Evolutionary conservation across 2,888 invertebrate genomes (phyloP), one percentile per base, ranked within the genome.

Genomic region (Dorcus hopei): DNA sequence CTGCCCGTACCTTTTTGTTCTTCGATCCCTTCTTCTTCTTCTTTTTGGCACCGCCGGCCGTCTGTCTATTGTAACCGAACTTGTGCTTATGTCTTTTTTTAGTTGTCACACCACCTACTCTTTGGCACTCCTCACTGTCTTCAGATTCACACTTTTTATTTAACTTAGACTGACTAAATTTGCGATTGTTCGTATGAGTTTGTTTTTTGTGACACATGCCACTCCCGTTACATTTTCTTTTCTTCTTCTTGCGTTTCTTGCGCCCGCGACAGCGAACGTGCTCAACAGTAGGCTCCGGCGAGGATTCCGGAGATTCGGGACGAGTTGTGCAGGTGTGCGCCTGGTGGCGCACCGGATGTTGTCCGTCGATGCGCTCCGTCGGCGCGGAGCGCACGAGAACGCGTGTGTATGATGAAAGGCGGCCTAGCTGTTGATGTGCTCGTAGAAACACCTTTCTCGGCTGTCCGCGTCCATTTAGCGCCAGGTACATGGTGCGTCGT

Each of bases 401-500:
- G 63, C 89, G 83, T 58, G 90, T 89, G 77, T 91, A 91, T 23
- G 85, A 85, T 57, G 90, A 87, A 65, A 91, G 82, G 74, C 87
- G 87, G 50, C 91, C 91, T 63, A 92, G 82, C 65, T 85, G 82
- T 64, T 87, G 81, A 52, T 69, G 72, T 56, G 85, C 83, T 58
- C 87, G 86, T 63, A 90, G 83, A 80, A 88, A 87, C 65, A 90
- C 87, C 71, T 87, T 86, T 59, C 91, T 82, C 69, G 90, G 85
- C 71, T 85, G 84, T 26, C 92, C 92, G 63, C 83, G 80, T 66
- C 87, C 85, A 79, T 90, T 89, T 65, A 93, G 80, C 63, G 91
- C 93, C 78, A 93, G 81, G 81, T 89, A 93, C 66, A 86, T 80
- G 52, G 89, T 89, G 71, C 87, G 86, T 70, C 85, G 83, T 64